A percentile compares a stretch with the other conserved stretches of the same genome.
These are phyloP conservation scores for Glaucomys volans DNA, from an alignment of 2,113 vertebrate species.

Conservation along the genomic window DNA sequence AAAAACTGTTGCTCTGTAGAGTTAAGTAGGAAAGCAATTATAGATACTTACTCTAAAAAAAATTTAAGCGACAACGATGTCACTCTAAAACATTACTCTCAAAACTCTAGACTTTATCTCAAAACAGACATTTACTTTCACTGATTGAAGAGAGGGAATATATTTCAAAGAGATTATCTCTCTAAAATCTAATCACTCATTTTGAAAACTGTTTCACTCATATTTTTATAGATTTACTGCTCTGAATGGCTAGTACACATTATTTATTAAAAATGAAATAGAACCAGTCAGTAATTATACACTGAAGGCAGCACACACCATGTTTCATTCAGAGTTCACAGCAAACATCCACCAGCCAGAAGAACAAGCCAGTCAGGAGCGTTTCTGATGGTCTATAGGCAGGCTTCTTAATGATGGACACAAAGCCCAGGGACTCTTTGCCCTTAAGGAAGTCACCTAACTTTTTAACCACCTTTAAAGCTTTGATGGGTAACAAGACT, in stretches of 20 bases:
- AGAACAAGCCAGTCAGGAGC: not conserved
- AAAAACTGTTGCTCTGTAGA: not conserved
- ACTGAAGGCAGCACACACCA: not conserved
- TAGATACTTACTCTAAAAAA: not conserved
- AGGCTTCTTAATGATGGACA: not conserved
- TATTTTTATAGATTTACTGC: not conserved
- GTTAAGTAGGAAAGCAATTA: not conserved
- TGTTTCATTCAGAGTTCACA: not conserved
- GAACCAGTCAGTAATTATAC: not conserved
- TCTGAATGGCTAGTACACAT: not conserved
- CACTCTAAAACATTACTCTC: not conserved
- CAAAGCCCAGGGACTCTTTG: not conserved
- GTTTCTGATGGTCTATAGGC: not conserved
- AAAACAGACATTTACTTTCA: not conserved
- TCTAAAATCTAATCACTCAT: not conserved
- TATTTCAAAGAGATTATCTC: not conserved
- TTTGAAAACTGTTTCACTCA: constrained; percentile 16
- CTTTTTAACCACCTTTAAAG: not conserved
- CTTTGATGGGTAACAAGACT: not conserved
- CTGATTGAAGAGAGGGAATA: not conserved
- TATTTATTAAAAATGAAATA: constrained; percentile 18
- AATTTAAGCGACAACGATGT: not conserved
- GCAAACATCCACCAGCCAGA: not conserved
- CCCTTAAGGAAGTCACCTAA: not conserved
- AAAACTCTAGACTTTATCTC: not conserved